Evolutionary conservation across 2,113 vertebrate species (phyloP).

Genomic region (Poeciliopsis retropinna): DNA sequence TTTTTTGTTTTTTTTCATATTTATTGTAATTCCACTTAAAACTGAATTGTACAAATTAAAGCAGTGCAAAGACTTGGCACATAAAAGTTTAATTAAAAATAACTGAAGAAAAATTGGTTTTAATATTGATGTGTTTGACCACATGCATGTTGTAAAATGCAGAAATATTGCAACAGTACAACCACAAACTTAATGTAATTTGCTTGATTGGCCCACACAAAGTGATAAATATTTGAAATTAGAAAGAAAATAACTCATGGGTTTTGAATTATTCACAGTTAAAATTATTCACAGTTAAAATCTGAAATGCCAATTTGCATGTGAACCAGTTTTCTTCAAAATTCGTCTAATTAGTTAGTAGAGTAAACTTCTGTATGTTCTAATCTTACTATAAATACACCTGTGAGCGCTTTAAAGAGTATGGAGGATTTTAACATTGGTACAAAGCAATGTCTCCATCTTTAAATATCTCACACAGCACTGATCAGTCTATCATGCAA

Average conservation of each 20-base stretch:
- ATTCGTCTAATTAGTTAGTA: not conserved
- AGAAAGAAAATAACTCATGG: not conserved
- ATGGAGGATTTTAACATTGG: too few species aligned
- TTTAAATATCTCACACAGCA: too few species aligned
- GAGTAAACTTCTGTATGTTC: not conserved
- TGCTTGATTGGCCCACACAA: not conserved
- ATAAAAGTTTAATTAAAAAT: slow-evolving; percentile 4
- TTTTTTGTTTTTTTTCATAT: not conserved
- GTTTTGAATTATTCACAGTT: not conserved
- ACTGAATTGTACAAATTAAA: not conserved
- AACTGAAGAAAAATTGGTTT: too few species aligned
- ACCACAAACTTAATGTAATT: not conserved
- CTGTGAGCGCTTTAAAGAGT: not conserved
- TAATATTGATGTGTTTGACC: too few species aligned
- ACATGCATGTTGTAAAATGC: not conserved
- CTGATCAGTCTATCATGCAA: too few species aligned
- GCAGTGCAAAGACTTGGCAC: slow-evolving; percentile 6
- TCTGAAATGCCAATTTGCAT: not conserved
- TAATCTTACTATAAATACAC: not conserved
- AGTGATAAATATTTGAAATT: not conserved
- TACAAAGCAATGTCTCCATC: too few species aligned
- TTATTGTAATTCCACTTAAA: not conserved
- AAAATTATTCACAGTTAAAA: not conserved
- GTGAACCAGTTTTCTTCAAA: too few species aligned
- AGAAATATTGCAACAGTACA: not conserved